Percentiles rank a stretch among this genome's conserved stretches.
Evolutionary conservation across 2,113 vertebrate species (phyloP).

Genomic region (Panthera uncia): DNA sequence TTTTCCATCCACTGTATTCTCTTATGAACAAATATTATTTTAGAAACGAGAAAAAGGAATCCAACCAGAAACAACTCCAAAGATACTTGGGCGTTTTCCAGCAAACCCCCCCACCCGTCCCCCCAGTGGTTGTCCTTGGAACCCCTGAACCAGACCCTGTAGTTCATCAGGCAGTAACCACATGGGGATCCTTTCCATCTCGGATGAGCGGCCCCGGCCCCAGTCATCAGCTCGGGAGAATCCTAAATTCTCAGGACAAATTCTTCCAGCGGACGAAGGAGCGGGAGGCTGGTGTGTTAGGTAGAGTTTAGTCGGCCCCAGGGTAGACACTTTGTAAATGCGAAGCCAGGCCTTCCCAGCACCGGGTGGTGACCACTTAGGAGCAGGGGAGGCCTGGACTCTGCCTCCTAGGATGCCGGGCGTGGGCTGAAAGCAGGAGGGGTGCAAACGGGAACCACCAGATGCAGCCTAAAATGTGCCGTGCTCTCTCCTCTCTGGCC

Average conservation of each 20-base stretch:
- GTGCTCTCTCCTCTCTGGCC: no score
- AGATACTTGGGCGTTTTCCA: background rate
- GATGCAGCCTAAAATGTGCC: accelerated
- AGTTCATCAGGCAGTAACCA: background rate
- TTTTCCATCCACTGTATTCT: background rate
- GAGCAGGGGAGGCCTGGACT: background rate
- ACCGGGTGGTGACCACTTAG: background rate
- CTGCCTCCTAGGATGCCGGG: background rate
- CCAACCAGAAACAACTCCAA: background rate
- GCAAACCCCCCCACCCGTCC: accelerated
- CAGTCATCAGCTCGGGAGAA: background rate
- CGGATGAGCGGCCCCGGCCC: background rate
- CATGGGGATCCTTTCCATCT: background rate
- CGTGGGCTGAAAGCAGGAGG: background rate
- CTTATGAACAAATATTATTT: background rate
- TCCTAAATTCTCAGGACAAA: background rate
- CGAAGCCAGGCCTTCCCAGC: background rate
- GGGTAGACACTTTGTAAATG: background rate
- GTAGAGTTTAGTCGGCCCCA: background rate
- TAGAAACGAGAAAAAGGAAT: background rate
- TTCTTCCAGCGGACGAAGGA: background rate
- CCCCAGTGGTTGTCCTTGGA: background rate
- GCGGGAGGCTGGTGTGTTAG: background rate
- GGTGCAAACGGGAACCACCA: accelerated
- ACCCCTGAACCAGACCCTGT: background rate